Percentiles rank a stretch among this genome's conserved stretches.
phyloP scores from a whole-genome alignment of 2,113 vertebrate species.

The Cyrtonyx montezumae region DNA sequence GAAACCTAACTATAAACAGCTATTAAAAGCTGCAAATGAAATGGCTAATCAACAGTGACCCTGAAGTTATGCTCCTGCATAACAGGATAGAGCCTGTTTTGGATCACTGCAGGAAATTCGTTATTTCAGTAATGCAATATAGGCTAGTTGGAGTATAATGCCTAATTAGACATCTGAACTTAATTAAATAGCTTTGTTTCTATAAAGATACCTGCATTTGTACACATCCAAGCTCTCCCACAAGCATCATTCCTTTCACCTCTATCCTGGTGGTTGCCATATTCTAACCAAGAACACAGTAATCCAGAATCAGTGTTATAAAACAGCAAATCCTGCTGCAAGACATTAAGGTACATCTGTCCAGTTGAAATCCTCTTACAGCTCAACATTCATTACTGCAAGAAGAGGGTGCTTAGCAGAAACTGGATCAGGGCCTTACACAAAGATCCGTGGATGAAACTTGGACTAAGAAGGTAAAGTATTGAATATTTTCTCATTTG shows the following conservation, averaged over 20 bases:
- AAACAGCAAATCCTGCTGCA: conserved; percentile 63
- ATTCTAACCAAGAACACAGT: conserved; percentile 10
- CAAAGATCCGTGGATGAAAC: conserved; percentile 31
- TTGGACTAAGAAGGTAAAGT: neutral
- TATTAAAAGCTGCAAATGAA: neutral
- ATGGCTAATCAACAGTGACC: neutral
- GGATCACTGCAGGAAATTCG: neutral
- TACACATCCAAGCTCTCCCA: neutral
- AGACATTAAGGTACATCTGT: conserved; percentile 65
- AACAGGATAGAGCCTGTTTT: neutral
- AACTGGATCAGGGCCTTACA: conserved; percentile 34
- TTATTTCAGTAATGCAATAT: neutral
- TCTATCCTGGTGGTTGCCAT: neutral
- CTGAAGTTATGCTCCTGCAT: neutral
- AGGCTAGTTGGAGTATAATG: neutral
- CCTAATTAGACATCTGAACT: neutral
- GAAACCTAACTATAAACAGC: neutral
- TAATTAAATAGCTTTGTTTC: neutral
- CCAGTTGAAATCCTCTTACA: conserved; percentile 69
- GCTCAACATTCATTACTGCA: conserved; percentile 32
- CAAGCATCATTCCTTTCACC: neutral
- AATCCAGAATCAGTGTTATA: conserved; percentile 43
- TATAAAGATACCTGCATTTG: neutral
- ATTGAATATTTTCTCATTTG: neutral
- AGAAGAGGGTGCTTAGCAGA: conserved; percentile 12